phyloP scores from a whole-genome alignment of 2,797 vertebrate species.

The Poliocrania exsul region DNA sequence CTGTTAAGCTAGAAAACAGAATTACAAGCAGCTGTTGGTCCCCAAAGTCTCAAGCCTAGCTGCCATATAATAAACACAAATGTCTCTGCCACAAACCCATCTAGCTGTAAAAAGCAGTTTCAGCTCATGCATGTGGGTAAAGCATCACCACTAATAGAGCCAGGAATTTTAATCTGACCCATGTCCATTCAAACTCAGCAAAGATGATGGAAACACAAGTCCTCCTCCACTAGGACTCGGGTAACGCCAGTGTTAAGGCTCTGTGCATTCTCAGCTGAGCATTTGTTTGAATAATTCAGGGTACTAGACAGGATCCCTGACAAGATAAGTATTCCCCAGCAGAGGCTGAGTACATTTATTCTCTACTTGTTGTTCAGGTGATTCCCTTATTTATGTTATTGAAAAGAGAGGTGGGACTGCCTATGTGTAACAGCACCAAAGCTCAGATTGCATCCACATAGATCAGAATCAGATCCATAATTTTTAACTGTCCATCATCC shows the following conservation, averaged over 20 bases:
- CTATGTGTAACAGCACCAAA: neutral
- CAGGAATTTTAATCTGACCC: neutral
- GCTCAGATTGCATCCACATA: neutral
- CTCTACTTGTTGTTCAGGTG: neutral
- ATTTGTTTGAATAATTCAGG: neutral
- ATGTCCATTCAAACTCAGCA: neutral
- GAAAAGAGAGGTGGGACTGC: neutral
- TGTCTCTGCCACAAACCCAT: neutral
- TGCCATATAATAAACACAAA: neutral
- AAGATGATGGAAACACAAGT: neutral
- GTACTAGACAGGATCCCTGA: neutral
- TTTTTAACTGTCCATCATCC: neutral
- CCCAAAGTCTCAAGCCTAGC: neutral
- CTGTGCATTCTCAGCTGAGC: neutral
- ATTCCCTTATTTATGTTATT: neutral
- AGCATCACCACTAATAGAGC: neutral
- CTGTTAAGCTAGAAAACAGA: neutral
- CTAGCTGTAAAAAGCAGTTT: neutral
- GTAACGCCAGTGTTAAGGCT: neutral
- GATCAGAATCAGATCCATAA: neutral
- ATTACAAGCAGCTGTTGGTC: neutral
- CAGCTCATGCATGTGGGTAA: neutral
- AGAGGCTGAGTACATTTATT: neutral
- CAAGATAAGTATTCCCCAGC: neutral
- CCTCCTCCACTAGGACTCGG: neutral